Evolutionary conservation across 2,113 vertebrate genomes (phyloP).

Genomic region (Callionymus lyra): DNA sequence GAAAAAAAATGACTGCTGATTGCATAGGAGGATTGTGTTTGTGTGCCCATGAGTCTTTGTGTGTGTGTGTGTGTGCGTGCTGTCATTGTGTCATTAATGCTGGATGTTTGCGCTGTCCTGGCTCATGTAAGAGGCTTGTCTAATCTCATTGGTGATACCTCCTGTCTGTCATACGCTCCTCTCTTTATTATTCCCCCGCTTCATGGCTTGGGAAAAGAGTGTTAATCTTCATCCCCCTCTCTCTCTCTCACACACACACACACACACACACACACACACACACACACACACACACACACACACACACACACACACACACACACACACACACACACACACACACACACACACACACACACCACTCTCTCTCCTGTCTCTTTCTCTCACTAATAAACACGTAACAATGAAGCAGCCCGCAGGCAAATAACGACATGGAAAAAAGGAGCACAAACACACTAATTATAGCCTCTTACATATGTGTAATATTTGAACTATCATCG

Average conservation of each 20-base stretch:
- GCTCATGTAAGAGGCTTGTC: conserved; percentile 94
- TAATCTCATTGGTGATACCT: conserved; percentile 93
- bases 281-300: conserved; percentile 9
- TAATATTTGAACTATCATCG: conserved; percentile 61
- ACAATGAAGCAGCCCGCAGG: conserved; percentile 60
- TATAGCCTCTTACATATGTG: conserved; percentile 63
- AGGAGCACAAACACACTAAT: conserved; percentile 65
- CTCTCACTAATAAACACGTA: conserved; percentile 67
- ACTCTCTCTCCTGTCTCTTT: conserved; percentile 55
- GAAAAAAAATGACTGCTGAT: conserved; percentile 76
- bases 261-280: conserved; percentile 7
- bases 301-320: conserved; percentile 6
- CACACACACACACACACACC: conserved; percentile 12
- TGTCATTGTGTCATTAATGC: conserved; percentile 84
- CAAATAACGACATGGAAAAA: conserved; percentile 44
- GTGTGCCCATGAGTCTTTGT: conserved; percentile 28
- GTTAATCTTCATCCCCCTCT: conserved; percentile 49
- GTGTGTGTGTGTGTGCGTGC: conserved; percentile 39
- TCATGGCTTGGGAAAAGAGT: conserved; percentile 24
- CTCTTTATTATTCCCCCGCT: conserved; percentile 69
- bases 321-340: conserved; percentile 7
- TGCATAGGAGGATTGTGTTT: conserved; percentile 51
- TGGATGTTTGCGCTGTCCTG: conserved; percentile 88
- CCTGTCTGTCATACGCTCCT: conserved; percentile 74
- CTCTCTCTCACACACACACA: conserved; percentile 11